Evolutionary conservation across 1,140 invertebrate genomes (phyloP), one percentile per base, ranked within the genome.

Genomic region (Danaus plexippus): DNA sequence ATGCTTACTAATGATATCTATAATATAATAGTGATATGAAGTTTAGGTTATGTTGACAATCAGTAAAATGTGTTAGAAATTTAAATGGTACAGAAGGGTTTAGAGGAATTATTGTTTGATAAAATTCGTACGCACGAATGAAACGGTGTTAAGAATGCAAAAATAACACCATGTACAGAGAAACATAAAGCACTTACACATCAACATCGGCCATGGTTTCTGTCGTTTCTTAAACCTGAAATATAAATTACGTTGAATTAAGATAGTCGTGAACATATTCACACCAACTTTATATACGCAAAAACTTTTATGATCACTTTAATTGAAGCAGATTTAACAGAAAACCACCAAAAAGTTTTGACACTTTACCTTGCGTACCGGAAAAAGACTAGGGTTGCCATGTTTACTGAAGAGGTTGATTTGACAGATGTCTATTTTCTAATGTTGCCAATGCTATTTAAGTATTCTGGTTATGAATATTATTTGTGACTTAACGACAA

Each of bases 341-440:
- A 79, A 68, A 63, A 53, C 63, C 65, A 51, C 64, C 73, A 55
- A 63, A 64, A 67, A 64, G 71, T 60, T 79, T 82, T 83, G 80
- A 79, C 81, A 85, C 72, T 83, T 82, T 86, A 86, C 83, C 83
- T 86, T 76, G 76, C 78, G 80, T 57, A 85, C 78, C 77, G 80
- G 72, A 82, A 86, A 85, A 86, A 84, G 78, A 81, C 73, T 71
- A 75, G 69, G 52, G 71, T 66, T 69, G 67, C 67, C 67, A 73
- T 73, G 58, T 54, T 63, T 64, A 40, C 52, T 46, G 22, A 32
- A 32, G 22, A 32, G 22, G 22, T 32, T 32, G 22, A 32, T 32
- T 32, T 32, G 22, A 32, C 22, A 32, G 22, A 32, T 32, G 22
- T 7, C 22, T 32, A 32, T 32, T 32, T 32, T 15, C 7, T 32